Percentiles rank a stretch among this genome's conserved stretches.
Evolutionary conservation across 2,888 invertebrate genomes (phyloP).

Genomic region (Nymphalis polychloros): DNA sequence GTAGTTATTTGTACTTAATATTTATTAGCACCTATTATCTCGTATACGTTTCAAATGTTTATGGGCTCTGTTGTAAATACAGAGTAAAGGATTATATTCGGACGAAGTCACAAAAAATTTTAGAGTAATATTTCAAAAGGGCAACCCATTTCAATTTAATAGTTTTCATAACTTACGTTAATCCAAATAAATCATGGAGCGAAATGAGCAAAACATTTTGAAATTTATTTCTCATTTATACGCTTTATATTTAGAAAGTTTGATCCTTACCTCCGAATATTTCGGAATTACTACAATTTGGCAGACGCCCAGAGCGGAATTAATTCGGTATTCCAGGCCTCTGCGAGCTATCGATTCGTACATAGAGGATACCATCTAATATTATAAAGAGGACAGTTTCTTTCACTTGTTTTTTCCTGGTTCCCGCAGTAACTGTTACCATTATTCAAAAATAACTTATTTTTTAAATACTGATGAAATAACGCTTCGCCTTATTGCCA

Average conservation of each 20-base stretch:
- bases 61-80: too few species aligned
- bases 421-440: too few species aligned
- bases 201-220: constrained; percentile 8
- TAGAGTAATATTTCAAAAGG: neutral
- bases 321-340: constrained; percentile 6
- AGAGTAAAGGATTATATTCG: neutral
- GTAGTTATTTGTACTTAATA: too few species aligned
- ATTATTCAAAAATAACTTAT: too few species aligned
- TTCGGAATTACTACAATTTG: constrained; percentile 6
- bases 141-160: neutral
- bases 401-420: too few species aligned
- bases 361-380: neutral
- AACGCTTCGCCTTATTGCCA: too few species aligned
- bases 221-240: constrained; percentile 2
- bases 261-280: neutral
- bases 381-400: too few species aligned
- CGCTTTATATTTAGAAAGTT: constrained; percentile 6
- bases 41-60: too few species aligned
- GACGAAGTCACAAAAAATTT: neutral
- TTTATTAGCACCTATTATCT: too few species aligned
- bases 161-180: neutral
- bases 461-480: too few species aligned
- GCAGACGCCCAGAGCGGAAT: constrained; percentile 7
- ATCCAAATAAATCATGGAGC: neutral
- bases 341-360: neutral